These are phyloP conservation scores for Lipotes vexillifer DNA, from an alignment of 2,113 vertebrate genomes.

Conservation along the genomic window DNA sequence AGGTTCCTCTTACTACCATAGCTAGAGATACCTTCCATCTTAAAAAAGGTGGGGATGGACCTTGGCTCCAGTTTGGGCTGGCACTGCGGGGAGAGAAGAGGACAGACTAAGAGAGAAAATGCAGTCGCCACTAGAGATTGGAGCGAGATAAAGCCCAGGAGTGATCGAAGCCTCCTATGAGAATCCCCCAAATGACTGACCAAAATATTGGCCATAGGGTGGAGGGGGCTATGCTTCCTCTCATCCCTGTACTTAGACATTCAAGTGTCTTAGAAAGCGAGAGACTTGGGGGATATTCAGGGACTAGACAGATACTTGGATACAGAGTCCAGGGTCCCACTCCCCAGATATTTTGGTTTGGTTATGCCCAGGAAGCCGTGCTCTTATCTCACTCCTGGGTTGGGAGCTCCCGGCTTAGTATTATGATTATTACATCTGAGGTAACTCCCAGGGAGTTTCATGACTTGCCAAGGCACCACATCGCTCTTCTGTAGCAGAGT, in stretches of 20 bases:
- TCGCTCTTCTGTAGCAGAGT: neutral
- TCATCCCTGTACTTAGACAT: neutral
- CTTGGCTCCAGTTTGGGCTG: neutral
- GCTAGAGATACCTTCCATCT: neutral
- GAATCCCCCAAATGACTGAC: neutral
- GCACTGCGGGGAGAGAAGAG: neutral
- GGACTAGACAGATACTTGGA: neutral
- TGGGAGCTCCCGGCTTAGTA: neutral
- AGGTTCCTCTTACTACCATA: neutral
- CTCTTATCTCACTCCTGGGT: neutral
- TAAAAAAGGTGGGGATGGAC: neutral
- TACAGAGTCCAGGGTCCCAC: neutral
- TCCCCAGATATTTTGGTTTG: neutral
- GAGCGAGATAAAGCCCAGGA: neutral
- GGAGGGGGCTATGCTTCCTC: neutral
- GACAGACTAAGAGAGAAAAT: accelerated
- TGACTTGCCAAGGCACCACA: neutral
- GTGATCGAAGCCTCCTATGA: neutral
- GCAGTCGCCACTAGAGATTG: neutral
- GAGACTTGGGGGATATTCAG: neutral
- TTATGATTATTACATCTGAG: neutral
- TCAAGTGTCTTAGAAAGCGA: neutral
- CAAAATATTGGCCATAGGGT: neutral
- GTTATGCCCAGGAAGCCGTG: neutral
- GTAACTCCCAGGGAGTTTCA: neutral